Conservation (phyloP, 2,888 invertebrate species). For the Agrochola lota region DNA sequence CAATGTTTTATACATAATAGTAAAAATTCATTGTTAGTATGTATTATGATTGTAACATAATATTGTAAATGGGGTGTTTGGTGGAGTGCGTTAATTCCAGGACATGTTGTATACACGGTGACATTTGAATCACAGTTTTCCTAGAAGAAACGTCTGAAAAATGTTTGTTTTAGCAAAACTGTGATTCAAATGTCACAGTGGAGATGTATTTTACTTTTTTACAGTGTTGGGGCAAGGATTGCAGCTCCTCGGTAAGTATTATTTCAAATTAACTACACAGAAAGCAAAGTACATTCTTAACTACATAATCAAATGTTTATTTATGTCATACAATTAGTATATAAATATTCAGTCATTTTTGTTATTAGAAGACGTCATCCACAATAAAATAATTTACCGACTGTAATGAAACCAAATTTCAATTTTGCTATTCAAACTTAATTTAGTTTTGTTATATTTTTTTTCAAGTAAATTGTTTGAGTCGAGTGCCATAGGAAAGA, state of each 20-base stretch:
- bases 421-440: not conserved
- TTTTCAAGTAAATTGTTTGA: not conserved
- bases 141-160: too few relatives aligned
- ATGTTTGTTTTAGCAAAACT: too few relatives aligned
- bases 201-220: not conserved
- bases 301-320: not conserved
- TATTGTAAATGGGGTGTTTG: too few relatives aligned
- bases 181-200: too few relatives aligned
- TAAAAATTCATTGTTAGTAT: too few relatives aligned
- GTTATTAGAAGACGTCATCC: not conserved
- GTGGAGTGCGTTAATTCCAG: too few relatives aligned
- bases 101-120: too few relatives aligned
- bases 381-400: not conserved
- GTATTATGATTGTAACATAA: too few relatives aligned
- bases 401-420: not conserved
- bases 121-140: too few relatives aligned
- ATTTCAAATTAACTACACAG: not conserved
- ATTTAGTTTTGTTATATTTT: not conserved
- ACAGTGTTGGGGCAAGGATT: slow-evolving; percentile 70
- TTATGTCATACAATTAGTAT: too few relatives aligned
- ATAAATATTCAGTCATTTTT: not conserved
- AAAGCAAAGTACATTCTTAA: not conserved
- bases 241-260: slow-evolving; percentile 69
- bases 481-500: not conserved
- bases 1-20: too few relatives aligned